These are phyloP conservation scores for Doryteuthis pealeii DNA, from an alignment of 1,140 invertebrate species.

Conservation along the genomic window DNA sequence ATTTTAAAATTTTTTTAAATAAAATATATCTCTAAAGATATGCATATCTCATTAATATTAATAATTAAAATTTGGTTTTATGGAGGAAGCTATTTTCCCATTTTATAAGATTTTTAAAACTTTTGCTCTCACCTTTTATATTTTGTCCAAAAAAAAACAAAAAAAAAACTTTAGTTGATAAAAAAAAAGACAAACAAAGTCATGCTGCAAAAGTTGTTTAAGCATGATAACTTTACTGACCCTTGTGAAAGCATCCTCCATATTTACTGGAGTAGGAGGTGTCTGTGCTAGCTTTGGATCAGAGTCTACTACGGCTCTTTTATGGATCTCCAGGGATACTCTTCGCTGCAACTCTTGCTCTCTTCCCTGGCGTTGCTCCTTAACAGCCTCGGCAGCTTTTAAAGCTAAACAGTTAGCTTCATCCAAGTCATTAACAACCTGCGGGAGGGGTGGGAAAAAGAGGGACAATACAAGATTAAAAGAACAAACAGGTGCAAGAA, in stretches of 20 bases:
- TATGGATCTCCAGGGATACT: conserved; percentile 11
- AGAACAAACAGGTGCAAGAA: neutral
- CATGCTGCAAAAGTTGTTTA: neutral
- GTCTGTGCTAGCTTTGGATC: conserved; percentile 14
- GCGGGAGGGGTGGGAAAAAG: conserved; percentile 16
- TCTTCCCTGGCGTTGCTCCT: conserved; percentile 40
- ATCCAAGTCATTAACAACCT: conserved; percentile 23
- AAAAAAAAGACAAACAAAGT: no score
- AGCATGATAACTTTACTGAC: conserved; percentile 23
- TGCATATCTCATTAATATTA: no score
- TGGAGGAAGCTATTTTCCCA: no score
- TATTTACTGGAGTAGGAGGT: conserved; percentile 22
- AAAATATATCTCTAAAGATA: no score
- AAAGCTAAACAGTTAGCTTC: conserved; percentile 35
- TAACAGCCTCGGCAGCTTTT: conserved; percentile 41
- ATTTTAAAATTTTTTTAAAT: no score
- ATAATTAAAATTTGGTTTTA: no score
- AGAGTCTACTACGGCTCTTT: neutral
- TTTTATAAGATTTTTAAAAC: no score
- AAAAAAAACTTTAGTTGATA: no score
- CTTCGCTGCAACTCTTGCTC: conserved; percentile 27
- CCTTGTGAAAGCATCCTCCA: conserved; percentile 34
- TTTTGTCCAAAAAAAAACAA: no score
- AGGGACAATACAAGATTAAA: conserved; percentile 19
- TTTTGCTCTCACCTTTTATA: no score